Evolutionary conservation across 2,888 invertebrate species (phyloP), one percentile per base, ranked within the genome.

Genomic region (Apamea crenata): DNA sequence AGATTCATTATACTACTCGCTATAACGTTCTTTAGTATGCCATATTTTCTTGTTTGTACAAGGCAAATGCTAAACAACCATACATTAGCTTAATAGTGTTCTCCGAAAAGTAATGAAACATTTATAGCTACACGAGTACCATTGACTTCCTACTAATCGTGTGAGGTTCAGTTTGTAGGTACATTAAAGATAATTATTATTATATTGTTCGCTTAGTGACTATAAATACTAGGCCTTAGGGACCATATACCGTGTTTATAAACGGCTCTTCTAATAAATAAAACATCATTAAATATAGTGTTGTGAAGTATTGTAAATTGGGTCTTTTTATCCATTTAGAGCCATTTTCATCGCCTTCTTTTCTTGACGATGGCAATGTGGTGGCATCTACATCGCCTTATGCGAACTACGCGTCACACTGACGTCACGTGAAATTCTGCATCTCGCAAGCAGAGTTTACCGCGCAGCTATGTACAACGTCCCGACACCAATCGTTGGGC

Each of bases 91-190:
- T 63, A 72, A 80, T 81, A 40, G 66, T 59, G 32, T 83, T 83
- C 84, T 63, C 12, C 14, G 82, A 84, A 82, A 75, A 40, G 44
- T 16, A 36, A 40, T 81, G 77, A 71, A 81, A 81, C 25, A 56
- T 81, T 77, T 12, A 47, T 80, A 53, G 56, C 25, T 7, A 56
- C 36, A 25, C 21, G 40, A n/a, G 40, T 16, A 25, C n/a, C 21
- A 18, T 32, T 18, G 72, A 65, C 16, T 56, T 65, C 18, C 21
- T 56, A 29, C 72, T 80, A 79, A 80, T 47, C 25, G 29, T n/a
- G n/a, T 5, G 47, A n/a, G 21, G 32, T 21, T 18, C 21, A 12
- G 12, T 67, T n/a, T 79, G 25, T 65, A 25, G 16, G 21, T 29
- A 47, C 1, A 40, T 47, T 66, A 18, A 18, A 40, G 21, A 47